These are phyloP conservation scores for Anolis apletophallus DNA, from an alignment of 2,797 vertebrate genomes.

Conservation along the genomic window DNA sequence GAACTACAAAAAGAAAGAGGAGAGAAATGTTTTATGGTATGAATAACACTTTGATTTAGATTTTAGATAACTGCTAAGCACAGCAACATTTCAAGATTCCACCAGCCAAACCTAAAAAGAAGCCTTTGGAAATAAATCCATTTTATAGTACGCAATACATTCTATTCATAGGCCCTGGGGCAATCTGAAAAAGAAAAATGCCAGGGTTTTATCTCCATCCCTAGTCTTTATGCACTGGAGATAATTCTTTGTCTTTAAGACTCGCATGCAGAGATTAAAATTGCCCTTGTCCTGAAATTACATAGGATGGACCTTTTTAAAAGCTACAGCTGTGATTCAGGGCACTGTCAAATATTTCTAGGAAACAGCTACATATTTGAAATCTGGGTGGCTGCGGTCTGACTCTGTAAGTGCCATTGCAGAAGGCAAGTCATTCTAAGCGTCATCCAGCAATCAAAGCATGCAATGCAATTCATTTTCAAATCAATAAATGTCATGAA, in stretches of 20 bases:
- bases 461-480: not conserved
- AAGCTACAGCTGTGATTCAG: not conserved
- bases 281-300: conserved; percentile 31
- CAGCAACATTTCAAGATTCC: conserved; percentile 31
- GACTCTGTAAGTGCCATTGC: not conserved
- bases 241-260: conserved; percentile 23
- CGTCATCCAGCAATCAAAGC: not conserved
- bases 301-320: conserved; percentile 11
- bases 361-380: not conserved
- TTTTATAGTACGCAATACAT: not conserved
- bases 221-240: not conserved
- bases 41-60: conserved; percentile 34
- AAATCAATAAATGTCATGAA: not conserved
- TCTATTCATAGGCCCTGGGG: conserved; percentile 2
- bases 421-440: not conserved
- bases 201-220: not conserved
- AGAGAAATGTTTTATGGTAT: conserved; percentile 27
- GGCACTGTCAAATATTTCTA: not conserved
- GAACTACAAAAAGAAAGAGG: conserved; percentile 21
- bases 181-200: conserved; percentile 17
- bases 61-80: conserved; percentile 41
- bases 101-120: conserved; percentile 4
- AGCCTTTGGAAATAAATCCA: conserved; percentile 40
- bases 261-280: not conserved
- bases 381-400: no score